phyloP scores from a whole-genome alignment of 1,140 invertebrate genomes.

The Neodiprion virginianus region DNA sequence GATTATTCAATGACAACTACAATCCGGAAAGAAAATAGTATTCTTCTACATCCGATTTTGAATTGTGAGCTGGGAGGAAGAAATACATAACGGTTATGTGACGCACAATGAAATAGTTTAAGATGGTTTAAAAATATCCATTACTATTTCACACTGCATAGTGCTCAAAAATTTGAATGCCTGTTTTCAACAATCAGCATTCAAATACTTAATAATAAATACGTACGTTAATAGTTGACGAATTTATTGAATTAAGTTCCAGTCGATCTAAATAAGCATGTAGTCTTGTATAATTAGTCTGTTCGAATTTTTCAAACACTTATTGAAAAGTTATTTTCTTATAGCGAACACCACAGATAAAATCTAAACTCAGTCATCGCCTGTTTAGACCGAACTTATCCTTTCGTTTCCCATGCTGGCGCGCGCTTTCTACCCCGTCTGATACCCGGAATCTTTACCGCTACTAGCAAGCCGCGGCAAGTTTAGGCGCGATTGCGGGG shows the following conservation, averaged over 20 bases:
- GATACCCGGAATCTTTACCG: no score
- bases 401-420: no score
- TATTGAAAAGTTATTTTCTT: no score
- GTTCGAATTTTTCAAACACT: no score
- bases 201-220: background rate
- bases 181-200: background rate
- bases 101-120: background rate
- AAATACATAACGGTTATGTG: constrained; percentile 7
- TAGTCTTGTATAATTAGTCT: no score
- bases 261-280: background rate
- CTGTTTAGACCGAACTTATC: no score
- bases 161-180: no score
- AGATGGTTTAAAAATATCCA: background rate
- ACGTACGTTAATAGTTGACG: background rate
- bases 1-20: constrained; percentile 80
- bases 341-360: no score
- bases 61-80: background rate
- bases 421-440: no score
- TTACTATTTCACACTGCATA: background rate
- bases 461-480: no score
- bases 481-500: no score
- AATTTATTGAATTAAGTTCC: background rate
- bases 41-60: constrained; percentile 18
- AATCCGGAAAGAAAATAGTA: constrained; percentile 70
- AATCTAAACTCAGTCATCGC: no score